Conservation (phyloP, 2,888 invertebrate genomes). For the Agriopis aurantiaria region DNA sequence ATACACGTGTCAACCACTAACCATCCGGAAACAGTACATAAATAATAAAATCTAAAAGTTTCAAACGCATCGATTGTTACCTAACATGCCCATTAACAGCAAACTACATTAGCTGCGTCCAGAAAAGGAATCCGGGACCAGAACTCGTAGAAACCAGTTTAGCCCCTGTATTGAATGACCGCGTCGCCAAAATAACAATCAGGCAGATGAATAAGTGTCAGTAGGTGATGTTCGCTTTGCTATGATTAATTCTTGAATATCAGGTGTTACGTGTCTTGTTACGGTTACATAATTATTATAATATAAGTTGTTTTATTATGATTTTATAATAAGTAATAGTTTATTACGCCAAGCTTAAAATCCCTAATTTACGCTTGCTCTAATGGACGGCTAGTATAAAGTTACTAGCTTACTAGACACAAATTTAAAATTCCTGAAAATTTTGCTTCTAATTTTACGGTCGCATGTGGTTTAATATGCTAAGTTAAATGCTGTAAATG, state of each 20-base stretch:
- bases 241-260: background rate
- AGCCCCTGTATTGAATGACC: conserved; percentile 24
- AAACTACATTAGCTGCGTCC: conserved; percentile 29
- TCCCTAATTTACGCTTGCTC: too few relatives aligned
- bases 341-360: too few relatives aligned
- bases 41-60: conserved; percentile 17
- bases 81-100: conserved; percentile 32
- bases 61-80: conserved; percentile 24
- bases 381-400: too few relatives aligned
- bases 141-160: conserved; percentile 25
- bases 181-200: conserved; percentile 24
- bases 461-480: too few relatives aligned
- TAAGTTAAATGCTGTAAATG: too few relatives aligned
- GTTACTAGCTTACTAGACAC: too few relatives aligned
- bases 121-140: conserved; percentile 29
- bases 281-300: background rate
- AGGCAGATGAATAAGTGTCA: conserved; percentile 4
- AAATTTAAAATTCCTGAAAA: too few relatives aligned
- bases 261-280: background rate
- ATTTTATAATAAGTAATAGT: too few relatives aligned
- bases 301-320: too few relatives aligned
- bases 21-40: conserved; percentile 17
- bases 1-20: conserved; percentile 4
- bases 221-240: conserved; percentile 10
- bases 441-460: too few relatives aligned